A percentile compares a stretch with the other conserved stretches of the same genome.
Conservation (phyloP, 2,888 invertebrate genomes). For the Cyrtodaria siliqua region DNA sequence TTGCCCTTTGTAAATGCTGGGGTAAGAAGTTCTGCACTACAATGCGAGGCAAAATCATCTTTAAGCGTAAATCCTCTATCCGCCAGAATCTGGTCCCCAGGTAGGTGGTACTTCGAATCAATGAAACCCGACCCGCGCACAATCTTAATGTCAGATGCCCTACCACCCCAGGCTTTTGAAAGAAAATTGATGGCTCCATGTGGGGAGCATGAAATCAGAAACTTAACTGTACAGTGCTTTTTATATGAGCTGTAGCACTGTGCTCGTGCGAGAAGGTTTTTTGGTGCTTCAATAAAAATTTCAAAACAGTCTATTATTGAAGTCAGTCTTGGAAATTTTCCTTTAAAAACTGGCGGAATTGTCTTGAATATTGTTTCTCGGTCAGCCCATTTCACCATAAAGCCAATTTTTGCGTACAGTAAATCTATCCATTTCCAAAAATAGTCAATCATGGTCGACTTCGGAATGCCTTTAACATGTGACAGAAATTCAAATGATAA, state of each 20-base stretch:
- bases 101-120: slow-evolving; percentile 32
- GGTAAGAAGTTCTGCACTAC: slow-evolving; percentile 42
- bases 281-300: slow-evolving; percentile 32
- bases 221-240: slow-evolving; percentile 25
- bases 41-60: slow-evolving; percentile 56
- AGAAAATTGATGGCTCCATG: slow-evolving; percentile 53
- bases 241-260: slow-evolving; percentile 28
- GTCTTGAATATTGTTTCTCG: slow-evolving; percentile 16
- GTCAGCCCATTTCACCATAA: slow-evolving; percentile 47
- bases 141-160: slow-evolving; percentile 60
- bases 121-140: slow-evolving; percentile 54
- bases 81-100: slow-evolving; percentile 64
- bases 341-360: slow-evolving; percentile 11
- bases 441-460: slow-evolving; percentile 24
- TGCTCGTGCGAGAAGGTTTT: slow-evolving; percentile 4
- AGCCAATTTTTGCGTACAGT: slow-evolving; percentile 33
- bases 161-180: slow-evolving; percentile 59
- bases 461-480: slow-evolving; percentile 27
- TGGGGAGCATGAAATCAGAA: slow-evolving; percentile 39
- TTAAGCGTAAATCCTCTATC: slow-evolving; percentile 63
- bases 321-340: slow-evolving; percentile 15
- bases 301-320: slow-evolving; percentile 41
- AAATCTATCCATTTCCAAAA: slow-evolving; percentile 58
- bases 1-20: slow-evolving; percentile 46
- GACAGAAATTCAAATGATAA: slow-evolving; percentile 35